Conservation (phyloP, 1,140 invertebrate genomes). For the Archivesica marissinica region DNA sequence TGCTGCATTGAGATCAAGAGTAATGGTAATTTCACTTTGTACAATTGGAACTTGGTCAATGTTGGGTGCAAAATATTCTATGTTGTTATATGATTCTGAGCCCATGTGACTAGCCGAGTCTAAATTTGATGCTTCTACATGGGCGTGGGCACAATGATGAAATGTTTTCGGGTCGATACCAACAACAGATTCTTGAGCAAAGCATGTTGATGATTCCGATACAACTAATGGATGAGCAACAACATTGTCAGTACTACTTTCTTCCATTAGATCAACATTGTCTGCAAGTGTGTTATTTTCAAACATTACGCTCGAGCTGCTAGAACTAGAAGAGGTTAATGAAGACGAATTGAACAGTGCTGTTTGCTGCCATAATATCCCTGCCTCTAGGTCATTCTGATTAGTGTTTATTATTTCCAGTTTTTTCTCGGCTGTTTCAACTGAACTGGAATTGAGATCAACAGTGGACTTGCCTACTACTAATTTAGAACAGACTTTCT, state of each 20-base stretch:
- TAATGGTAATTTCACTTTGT: constrained; percentile 51
- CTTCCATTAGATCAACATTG: background rate
- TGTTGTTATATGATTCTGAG: background rate
- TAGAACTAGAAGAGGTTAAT: background rate
- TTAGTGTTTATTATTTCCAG: background rate
- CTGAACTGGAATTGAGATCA: background rate
- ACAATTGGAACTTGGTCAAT: background rate
- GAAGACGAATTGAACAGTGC: background rate
- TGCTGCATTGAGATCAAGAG: constrained; percentile 55
- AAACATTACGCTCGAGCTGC: constrained; percentile 27
- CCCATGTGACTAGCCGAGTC: background rate
- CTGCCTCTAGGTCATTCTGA: constrained; percentile 4
- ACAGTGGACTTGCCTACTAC: background rate
- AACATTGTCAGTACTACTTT: background rate
- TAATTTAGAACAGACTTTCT: background rate
- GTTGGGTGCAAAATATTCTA: background rate
- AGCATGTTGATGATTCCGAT: background rate
- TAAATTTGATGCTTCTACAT: background rate
- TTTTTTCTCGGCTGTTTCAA: background rate
- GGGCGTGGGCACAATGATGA: background rate
- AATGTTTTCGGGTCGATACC: too few species aligned
- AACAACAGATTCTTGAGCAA: constrained; percentile 13
- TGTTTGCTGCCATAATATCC: constrained; percentile 30
- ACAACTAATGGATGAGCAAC: background rate
- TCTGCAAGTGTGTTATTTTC: constrained; percentile 43